Conservation (phyloP, 2,888 invertebrate genomes). For the Platycnemis pennipes region DNA sequence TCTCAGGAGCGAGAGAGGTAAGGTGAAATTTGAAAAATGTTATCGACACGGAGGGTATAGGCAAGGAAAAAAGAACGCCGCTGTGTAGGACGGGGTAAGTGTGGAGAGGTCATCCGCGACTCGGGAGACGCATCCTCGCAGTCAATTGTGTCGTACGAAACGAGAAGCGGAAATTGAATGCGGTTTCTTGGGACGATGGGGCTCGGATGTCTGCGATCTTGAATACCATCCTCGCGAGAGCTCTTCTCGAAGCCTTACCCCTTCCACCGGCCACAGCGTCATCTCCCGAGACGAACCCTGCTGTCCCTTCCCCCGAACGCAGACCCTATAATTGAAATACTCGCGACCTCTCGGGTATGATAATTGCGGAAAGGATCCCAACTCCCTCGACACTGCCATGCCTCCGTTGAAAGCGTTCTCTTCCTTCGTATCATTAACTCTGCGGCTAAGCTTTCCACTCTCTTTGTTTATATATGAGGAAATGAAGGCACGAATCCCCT, state of each 20-base stretch:
- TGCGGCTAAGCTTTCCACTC: no score
- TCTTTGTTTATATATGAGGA: no score
- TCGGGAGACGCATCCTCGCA: background rate
- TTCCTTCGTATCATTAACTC: background rate
- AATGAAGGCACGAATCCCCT: no score
- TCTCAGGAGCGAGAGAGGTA: no score
- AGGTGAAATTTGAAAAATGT: no score
- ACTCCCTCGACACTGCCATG: background rate
- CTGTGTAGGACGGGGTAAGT: no score
- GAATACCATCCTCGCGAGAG: background rate
- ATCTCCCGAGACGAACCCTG: no score
- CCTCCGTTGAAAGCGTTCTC: background rate
- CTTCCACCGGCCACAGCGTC: background rate
- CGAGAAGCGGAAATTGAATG: background rate
- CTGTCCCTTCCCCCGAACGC: background rate
- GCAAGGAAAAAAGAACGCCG: no score
- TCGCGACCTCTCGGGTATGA: background rate
- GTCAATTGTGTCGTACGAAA: background rate
- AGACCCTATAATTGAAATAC: background rate
- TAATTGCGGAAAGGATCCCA: background rate
- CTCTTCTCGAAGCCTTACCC: background rate
- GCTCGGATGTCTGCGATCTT: background rate
- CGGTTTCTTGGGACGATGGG: background rate
- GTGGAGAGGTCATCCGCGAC: background rate
- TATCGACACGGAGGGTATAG: no score